Evolutionary conservation across 2,113 vertebrate genomes (phyloP).

Genomic region (Uropsilus gracilis): DNA sequence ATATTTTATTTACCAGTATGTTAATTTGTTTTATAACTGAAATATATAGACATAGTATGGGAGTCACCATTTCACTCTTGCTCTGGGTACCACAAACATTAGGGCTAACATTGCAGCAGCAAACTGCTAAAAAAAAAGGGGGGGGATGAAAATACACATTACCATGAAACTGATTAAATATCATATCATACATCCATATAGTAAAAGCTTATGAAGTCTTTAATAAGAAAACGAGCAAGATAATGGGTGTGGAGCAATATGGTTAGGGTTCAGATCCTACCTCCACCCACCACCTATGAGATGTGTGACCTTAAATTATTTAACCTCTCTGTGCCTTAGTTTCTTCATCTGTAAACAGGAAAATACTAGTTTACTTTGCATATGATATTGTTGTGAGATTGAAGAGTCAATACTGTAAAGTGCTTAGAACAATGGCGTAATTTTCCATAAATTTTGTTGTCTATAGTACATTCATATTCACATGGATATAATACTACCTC

Average conservation of each 20-base stretch:
- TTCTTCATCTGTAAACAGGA: neutral
- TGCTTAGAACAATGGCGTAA: neutral
- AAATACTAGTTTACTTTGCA: neutral
- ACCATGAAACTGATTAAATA: neutral
- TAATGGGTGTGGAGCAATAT: neutral
- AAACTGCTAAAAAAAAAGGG: neutral
- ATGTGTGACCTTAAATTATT: neutral
- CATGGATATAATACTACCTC: neutral
- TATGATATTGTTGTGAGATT: neutral
- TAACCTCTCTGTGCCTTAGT: neutral
- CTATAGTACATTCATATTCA: neutral
- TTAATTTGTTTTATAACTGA: neutral
- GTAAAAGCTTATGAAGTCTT: neutral
- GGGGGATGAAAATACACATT: neutral
- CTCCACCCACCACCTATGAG: neutral
- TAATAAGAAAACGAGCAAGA: neutral
- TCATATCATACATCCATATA: neutral
- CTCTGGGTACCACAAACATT: neutral
- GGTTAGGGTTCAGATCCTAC: neutral
- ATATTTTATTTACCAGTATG: neutral
- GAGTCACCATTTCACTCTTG: neutral
- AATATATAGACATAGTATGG: neutral
- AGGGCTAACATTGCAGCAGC: neutral
- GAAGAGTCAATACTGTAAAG: neutral
- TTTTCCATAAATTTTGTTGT: neutral